phyloP scores from a whole-genome alignment of 2,113 vertebrate genomes.

The Trematomus loennbergii region DNA sequence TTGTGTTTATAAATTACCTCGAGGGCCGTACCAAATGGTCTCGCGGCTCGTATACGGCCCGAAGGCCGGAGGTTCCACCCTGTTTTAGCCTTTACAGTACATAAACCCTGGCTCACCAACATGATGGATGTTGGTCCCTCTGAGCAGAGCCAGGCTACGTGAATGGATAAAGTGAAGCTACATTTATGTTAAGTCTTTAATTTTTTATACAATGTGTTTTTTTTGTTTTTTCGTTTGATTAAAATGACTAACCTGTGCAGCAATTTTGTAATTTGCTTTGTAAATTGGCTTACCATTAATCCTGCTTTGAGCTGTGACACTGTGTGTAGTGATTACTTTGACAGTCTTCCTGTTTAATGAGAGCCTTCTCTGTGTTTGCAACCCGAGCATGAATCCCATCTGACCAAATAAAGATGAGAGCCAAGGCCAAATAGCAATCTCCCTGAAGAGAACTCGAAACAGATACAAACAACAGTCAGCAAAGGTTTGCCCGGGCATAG shows the following conservation, averaged over 20 bases:
- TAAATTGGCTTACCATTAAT: conserved; percentile 30
- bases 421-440: conserved; percentile 49
- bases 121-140: neutral
- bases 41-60: too few relatives aligned
- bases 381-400: conserved; percentile 26
- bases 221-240: neutral
- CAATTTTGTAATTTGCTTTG: neutral
- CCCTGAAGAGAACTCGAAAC: conserved; percentile 52
- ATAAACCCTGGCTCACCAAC: neutral
- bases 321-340: conserved; percentile 49
- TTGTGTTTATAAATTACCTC: too few relatives aligned
- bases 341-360: conserved; percentile 55
- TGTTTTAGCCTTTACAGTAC: too few relatives aligned
- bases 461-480: conserved; percentile 71
- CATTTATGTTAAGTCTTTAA: neutral
- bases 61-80: too few relatives aligned
- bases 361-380: conserved; percentile 23
- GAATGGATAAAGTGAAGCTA: neutral
- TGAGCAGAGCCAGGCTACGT: neutral
- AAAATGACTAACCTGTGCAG: neutral
- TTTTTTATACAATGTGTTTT: neutral
- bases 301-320: conserved; percentile 14
- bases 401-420: conserved; percentile 46
- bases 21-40: too few relatives aligned
- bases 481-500: conserved; percentile 58